Evolutionary conservation across 2,888 invertebrate genomes (phyloP).

Genomic region (Morpho deidamia): DNA sequence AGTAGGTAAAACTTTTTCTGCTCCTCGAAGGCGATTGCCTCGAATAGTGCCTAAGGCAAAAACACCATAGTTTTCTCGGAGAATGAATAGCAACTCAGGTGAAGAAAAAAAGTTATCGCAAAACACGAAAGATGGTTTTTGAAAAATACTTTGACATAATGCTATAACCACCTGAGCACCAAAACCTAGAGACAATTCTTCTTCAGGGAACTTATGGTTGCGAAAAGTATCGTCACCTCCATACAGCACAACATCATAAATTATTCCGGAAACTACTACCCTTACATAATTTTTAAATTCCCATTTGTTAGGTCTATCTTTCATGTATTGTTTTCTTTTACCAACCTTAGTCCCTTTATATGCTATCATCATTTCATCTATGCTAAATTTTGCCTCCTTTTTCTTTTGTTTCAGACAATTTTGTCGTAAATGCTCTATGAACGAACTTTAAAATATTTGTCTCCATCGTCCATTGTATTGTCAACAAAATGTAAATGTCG

Average conservation of each 20-base stretch:
- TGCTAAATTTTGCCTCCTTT: conserved; percentile 30
- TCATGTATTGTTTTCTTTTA: conserved; percentile 34
- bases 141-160: conserved; percentile 4
- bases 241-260: conserved; percentile 38
- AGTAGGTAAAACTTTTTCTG: background rate
- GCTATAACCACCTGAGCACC: conserved; percentile 4
- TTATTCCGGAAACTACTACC: conserved; percentile 33
- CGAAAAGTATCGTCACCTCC: conserved; percentile 28
- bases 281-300: conserved; percentile 29
- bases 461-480: conserved; percentile 24
- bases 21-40: conserved; percentile 1
- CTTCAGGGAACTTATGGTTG: background rate
- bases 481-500: too few species aligned
- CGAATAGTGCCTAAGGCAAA: conserved; percentile 6
- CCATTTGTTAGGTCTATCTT: conserved; percentile 32
- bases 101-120: background rate
- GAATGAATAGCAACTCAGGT: background rate
- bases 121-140: background rate
- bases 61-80: background rate
- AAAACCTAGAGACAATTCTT: conserved; percentile 8
- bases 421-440: conserved; percentile 26
- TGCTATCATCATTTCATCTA: conserved; percentile 42
- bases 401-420: conserved; percentile 20
- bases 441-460: conserved; percentile 34
- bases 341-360: conserved; percentile 40